These are phyloP conservation scores for Phaethornis superciliosus DNA, from an alignment of 2,113 vertebrate genomes.

Conservation along the genomic window DNA sequence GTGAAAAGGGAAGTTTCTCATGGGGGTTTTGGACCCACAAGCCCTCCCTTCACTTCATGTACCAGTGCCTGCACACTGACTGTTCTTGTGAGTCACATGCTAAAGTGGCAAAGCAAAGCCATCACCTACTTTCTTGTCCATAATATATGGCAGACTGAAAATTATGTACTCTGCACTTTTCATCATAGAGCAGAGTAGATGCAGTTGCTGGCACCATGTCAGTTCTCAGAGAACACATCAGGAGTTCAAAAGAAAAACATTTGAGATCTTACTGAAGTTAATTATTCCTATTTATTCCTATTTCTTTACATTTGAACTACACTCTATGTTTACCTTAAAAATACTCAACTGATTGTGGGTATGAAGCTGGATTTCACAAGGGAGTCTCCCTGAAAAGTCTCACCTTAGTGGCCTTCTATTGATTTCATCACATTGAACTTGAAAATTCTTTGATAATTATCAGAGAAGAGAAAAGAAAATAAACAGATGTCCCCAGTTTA, in stretches of 20 bases:
- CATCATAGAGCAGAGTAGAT: not conserved
- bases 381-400: not conserved
- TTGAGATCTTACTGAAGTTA: not conserved
- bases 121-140: not conserved
- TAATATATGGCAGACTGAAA: not conserved
- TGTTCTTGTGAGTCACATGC: not conserved
- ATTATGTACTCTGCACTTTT: not conserved
- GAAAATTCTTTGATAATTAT: not conserved
- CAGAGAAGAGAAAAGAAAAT: not conserved
- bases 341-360: not conserved
- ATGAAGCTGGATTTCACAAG: not conserved
- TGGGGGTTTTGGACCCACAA: not conserved
- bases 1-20: not conserved
- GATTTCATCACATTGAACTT: not conserved
- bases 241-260: not conserved
- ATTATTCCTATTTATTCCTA: too few relatives aligned
- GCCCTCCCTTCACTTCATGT: not conserved
- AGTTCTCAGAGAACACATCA: not conserved
- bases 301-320: not conserved
- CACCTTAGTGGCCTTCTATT: not conserved
- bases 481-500: too few relatives aligned
- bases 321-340: not conserved
- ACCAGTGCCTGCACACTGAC: not conserved
- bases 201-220: not conserved
- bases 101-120: not conserved